phyloP scores from a whole-genome alignment of 1,140 invertebrate species.

The Drosophila micromelanica region DNA sequence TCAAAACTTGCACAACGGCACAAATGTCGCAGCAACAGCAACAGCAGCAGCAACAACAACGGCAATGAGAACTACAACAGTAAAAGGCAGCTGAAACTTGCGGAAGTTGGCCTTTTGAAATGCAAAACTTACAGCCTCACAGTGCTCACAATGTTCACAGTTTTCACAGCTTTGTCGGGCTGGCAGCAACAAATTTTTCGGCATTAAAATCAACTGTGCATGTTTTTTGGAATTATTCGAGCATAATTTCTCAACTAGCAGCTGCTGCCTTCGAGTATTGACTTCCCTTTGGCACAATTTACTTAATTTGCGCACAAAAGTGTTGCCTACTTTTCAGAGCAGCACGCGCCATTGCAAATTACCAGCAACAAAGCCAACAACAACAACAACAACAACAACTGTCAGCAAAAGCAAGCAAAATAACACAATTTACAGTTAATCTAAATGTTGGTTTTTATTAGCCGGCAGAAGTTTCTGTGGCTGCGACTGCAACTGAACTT shows the following conservation, averaged over 20 bases:
- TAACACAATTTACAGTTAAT: constrained; percentile 83
- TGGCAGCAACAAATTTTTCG: constrained; percentile 22
- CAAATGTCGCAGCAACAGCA: constrained; percentile 61
- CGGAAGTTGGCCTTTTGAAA: constrained; percentile 62
- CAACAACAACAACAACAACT: constrained; percentile 51
- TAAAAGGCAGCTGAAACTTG: constrained; percentile 33
- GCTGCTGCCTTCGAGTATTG: constrained; percentile 49
- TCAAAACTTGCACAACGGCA: constrained; percentile 38
- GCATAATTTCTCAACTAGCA: constrained; percentile 71
- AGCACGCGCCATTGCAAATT: constrained; percentile 66
- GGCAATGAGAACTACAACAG: not conserved
- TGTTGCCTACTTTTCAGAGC: constrained; percentile 73
- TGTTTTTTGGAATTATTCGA: constrained; percentile 76
- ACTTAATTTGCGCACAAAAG: constrained; percentile 64
- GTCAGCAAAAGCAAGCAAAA: constrained; percentile 69
- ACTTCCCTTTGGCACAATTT: constrained; percentile 60
- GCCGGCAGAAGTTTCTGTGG: constrained; percentile 75
- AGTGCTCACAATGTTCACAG: constrained; percentile 12
- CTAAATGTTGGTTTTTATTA: constrained; percentile 83
- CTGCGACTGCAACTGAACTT: constrained; percentile 73
- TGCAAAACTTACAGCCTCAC: constrained; percentile 49
- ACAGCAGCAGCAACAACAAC: constrained; percentile 18
- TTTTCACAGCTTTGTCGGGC: constrained; percentile 17
- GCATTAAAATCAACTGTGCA: constrained; percentile 63
- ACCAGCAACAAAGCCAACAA: constrained; percentile 44